Percentiles rank a stretch among this genome's conserved stretches.
phyloP scores from a whole-genome alignment of 1,140 invertebrate genomes.

The Andrena cerasifolii region DNA sequence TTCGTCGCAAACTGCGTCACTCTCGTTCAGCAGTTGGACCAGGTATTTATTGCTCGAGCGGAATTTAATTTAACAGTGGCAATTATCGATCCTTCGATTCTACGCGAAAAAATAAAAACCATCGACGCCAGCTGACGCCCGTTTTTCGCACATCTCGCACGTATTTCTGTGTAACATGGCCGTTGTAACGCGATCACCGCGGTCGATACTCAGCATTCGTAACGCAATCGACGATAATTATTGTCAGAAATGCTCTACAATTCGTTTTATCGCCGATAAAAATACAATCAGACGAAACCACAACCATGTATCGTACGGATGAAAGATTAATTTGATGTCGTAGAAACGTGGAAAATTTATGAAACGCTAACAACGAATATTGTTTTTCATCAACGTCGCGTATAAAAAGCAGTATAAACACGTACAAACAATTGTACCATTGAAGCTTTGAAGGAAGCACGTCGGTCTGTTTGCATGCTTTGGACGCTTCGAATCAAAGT shows the following conservation, averaged over 20 bases:
- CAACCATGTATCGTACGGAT: neutral
- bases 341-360: constrained; percentile 39
- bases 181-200: neutral
- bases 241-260: neutral
- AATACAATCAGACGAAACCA: neutral
- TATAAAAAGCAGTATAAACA: constrained; percentile 57
- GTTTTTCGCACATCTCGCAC: too few relatives aligned
- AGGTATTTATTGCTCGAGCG: too few relatives aligned
- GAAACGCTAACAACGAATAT: neutral
- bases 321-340: neutral
- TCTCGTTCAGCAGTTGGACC: neutral
- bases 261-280: neutral
- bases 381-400: neutral
- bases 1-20: neutral
- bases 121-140: neutral
- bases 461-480: neutral
- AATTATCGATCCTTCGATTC: too few relatives aligned
- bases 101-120: neutral
- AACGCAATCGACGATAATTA: neutral
- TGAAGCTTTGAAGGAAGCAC: constrained; percentile 28
- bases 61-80: neutral
- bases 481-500: constrained; percentile 3
- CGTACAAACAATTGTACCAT: constrained; percentile 49
- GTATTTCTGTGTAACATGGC: neutral
- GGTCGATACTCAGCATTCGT: neutral